These are phyloP conservation scores for Amphipoea oculea DNA, from an alignment of 2,888 invertebrate genomes.

Conservation along the genomic window DNA sequence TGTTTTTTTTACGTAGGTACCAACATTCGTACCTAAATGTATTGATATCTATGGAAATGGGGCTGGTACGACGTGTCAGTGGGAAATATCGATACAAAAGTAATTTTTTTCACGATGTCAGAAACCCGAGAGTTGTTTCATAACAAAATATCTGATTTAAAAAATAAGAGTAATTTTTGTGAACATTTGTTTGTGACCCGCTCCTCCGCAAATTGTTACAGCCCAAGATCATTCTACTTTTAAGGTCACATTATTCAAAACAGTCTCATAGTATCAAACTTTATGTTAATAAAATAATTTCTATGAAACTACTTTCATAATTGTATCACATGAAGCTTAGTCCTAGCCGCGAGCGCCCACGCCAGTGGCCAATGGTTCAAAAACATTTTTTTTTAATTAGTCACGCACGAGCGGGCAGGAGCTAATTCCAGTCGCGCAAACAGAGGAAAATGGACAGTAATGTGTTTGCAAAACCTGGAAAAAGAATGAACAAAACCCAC, in stretches of 20 bases:
- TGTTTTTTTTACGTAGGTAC: not conserved
- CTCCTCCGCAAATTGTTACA: too few relatives aligned
- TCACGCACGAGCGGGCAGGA: conserved; percentile 18
- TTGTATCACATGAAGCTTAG: conserved; percentile 6
- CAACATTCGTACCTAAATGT: too few relatives aligned
- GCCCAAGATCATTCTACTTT: not conserved
- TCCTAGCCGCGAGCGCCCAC: not conserved
- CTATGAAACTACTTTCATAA: not conserved
- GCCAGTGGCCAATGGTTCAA: conserved; percentile 9
- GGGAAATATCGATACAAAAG: not conserved
- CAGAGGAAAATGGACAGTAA: conserved; percentile 23
- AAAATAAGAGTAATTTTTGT: not conserved
- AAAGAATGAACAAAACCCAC: conserved; percentile 22
- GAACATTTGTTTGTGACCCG: not conserved
- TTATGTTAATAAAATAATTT: not conserved
- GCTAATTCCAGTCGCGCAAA: conserved; percentile 34
- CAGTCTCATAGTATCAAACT: not conserved
- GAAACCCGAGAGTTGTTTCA: not conserved
- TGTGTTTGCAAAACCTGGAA: conserved; percentile 34
- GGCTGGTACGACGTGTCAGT: not conserved
- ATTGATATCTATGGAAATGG: not conserved
- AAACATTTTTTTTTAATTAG: conserved; percentile 40
- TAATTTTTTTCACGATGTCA: not conserved
- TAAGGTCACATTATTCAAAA: not conserved
- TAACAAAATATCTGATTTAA: not conserved